Evolutionary conservation across 2,888 invertebrate genomes (phyloP).

Genomic region (Oscheius sp.): DNA sequence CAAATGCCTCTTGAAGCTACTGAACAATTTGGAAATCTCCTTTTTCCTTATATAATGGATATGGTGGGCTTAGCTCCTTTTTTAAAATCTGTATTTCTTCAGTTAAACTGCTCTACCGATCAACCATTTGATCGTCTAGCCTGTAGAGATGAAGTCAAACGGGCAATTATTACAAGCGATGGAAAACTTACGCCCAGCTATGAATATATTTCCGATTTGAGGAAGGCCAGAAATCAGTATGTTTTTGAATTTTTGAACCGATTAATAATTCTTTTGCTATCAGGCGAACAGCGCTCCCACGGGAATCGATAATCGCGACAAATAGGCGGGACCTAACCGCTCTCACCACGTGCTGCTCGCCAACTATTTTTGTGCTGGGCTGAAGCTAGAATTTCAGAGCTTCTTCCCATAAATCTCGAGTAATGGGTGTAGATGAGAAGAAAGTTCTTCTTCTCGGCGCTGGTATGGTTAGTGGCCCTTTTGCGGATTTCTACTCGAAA

Average conservation of each 20-base stretch:
- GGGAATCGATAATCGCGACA: background rate
- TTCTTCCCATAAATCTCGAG: slow-evolving; percentile 81
- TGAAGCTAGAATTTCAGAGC: slow-evolving; percentile 73
- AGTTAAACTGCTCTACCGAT: slow-evolving; percentile 66
- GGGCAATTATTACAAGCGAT: slow-evolving; percentile 93
- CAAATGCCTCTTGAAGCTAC: slow-evolving; percentile 96
- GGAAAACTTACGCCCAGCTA: slow-evolving; percentile 89
- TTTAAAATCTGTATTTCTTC: slow-evolving; percentile 24
- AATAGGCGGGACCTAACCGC: background rate
- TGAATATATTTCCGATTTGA: slow-evolving; percentile 90
- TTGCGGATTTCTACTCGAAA: slow-evolving; percentile 90
- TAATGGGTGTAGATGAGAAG: slow-evolving; percentile 71
- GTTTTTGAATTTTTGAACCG: slow-evolving; percentile 18
- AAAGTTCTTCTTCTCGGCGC: slow-evolving; percentile 88
- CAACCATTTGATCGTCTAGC: slow-evolving; percentile 61
- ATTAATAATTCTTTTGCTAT: background rate
- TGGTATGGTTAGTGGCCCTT: slow-evolving; percentile 90
- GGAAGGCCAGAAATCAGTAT: slow-evolving; percentile 71
- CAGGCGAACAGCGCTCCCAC: background rate
- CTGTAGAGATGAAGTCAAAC: slow-evolving; percentile 71
- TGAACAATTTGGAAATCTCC: slow-evolving; percentile 92
- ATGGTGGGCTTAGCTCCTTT: slow-evolving; percentile 74
- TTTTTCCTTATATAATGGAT: slow-evolving; percentile 87
- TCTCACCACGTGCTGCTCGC: background rate
- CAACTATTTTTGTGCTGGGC: background rate